Evolutionary conservation across 2,797 vertebrate species (phyloP).

Genomic region (Limnodromus scolopaceus): DNA sequence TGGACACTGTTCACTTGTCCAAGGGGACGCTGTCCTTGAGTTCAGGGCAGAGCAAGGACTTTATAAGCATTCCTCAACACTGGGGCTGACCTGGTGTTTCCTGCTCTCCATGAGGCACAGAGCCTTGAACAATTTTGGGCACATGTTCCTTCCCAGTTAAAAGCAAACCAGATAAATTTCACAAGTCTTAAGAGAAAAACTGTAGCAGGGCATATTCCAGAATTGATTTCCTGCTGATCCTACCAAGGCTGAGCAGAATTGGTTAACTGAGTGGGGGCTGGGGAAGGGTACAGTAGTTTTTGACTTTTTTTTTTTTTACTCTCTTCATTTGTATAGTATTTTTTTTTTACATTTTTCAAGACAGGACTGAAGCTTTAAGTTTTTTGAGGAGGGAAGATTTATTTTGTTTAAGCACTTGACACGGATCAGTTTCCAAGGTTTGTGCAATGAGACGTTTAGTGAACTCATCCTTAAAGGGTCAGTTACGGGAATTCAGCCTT

Average conservation of each 20-base stretch:
- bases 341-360: not conserved
- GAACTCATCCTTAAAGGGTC: conserved; percentile 53
- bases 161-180: not conserved
- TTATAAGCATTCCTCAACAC: not conserved
- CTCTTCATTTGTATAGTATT: not conserved
- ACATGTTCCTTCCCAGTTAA: not conserved
- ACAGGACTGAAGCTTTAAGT: conserved; percentile 14
- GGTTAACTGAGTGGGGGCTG: not conserved
- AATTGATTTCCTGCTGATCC: not conserved
- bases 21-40: not conserved
- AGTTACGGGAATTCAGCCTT: conserved; percentile 73
- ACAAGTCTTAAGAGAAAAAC: not conserved
- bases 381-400: conserved; percentile 43
- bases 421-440: conserved; percentile 28
- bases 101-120: not conserved
- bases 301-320: not conserved
- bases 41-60: not conserved
- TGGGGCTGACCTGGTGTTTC: not conserved
- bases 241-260: not conserved
- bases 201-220: not conserved
- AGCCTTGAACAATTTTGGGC: not conserved
- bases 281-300: not conserved
- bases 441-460: not conserved
- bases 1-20: not conserved
- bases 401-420: conserved; percentile 22